A percentile compares a stretch with the other conserved stretches of the same genome.
These are phyloP conservation scores for Ectropis crepuscularia DNA, from an alignment of 2,888 invertebrate species.

Conservation along the genomic window DNA sequence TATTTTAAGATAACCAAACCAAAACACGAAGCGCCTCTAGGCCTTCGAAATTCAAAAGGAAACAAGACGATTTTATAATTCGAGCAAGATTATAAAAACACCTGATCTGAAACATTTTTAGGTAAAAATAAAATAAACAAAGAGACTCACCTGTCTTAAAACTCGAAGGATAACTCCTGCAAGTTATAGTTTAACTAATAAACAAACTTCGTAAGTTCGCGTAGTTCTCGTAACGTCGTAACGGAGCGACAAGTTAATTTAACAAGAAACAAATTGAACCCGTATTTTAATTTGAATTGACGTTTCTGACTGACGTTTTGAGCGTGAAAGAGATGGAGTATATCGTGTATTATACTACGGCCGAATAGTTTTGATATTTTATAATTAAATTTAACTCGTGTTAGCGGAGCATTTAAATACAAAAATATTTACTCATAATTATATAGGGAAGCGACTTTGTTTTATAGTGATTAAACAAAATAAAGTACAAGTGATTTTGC, in stretches of 20 bases:
- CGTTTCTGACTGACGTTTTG: slow-evolving; percentile 47
- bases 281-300: slow-evolving; percentile 64
- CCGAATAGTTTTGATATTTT: slow-evolving; percentile 24
- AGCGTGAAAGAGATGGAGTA: slow-evolving; percentile 55
- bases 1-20: slow-evolving; percentile 34
- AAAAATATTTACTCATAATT: no score
- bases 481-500: no score
- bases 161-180: slow-evolving; percentile 10
- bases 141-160: slow-evolving; percentile 33
- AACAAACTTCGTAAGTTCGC: slow-evolving; percentile 38
- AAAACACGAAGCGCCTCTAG: slow-evolving; percentile 28
- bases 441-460: no score
- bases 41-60: slow-evolving; percentile 24
- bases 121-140: slow-evolving; percentile 19
- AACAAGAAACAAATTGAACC: slow-evolving; percentile 61
- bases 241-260: slow-evolving; percentile 46
- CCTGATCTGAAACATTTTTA: slow-evolving; percentile 31
- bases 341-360: slow-evolving; percentile 1
- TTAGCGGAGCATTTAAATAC: no score
- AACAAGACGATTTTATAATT: slow-evolving; percentile 21
- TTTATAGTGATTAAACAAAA: no score
- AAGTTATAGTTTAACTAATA: slow-evolving; percentile 18
- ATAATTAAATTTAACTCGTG: not conserved
- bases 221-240: slow-evolving; percentile 43
- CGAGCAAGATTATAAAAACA: slow-evolving; percentile 23